Conservation (phyloP, 2,888 invertebrate genomes). For the Sinotaia quadrata region DNA sequence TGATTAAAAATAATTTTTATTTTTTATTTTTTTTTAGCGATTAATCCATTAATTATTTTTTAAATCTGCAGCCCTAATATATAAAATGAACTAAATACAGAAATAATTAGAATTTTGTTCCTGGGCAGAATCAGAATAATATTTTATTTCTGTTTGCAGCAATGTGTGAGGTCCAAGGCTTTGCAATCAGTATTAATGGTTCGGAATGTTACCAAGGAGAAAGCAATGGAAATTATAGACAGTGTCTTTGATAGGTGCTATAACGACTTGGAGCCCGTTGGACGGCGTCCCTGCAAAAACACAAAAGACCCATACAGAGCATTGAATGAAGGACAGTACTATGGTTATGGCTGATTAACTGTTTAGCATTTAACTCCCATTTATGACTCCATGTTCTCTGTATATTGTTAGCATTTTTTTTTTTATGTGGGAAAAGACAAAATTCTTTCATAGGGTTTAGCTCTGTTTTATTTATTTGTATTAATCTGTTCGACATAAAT, state of each 20-base stretch:
- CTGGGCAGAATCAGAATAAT: not conserved
- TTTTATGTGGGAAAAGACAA: too few relatives aligned
- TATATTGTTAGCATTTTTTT: too few relatives aligned
- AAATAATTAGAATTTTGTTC: not conserved
- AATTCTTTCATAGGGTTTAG: too few relatives aligned
- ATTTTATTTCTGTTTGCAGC: constrained; percentile 59
- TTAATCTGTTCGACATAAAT: too few relatives aligned
- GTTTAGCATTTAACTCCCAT: too few relatives aligned
- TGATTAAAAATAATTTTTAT: not conserved
- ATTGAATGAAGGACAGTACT: constrained; percentile 56
- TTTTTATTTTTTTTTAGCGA: not conserved
- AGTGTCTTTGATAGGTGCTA: constrained; percentile 93
- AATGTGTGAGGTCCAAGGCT: constrained; percentile 93
- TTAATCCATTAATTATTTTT: not conserved
- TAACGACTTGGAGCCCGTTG: constrained; percentile 92
- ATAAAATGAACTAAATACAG: not conserved
- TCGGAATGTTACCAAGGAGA: constrained; percentile 80
- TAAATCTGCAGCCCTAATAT: not conserved
- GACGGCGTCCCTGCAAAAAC: constrained; percentile 72
- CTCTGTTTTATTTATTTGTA: too few relatives aligned
- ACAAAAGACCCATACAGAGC: constrained; percentile 56
- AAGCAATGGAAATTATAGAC: constrained; percentile 85
- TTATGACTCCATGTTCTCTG: too few relatives aligned
- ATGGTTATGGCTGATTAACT: constrained; percentile 53
- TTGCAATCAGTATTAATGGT: constrained; percentile 86